phyloP scores from a whole-genome alignment of 2,797 vertebrate genomes.

The Rallus crepitans region DNA sequence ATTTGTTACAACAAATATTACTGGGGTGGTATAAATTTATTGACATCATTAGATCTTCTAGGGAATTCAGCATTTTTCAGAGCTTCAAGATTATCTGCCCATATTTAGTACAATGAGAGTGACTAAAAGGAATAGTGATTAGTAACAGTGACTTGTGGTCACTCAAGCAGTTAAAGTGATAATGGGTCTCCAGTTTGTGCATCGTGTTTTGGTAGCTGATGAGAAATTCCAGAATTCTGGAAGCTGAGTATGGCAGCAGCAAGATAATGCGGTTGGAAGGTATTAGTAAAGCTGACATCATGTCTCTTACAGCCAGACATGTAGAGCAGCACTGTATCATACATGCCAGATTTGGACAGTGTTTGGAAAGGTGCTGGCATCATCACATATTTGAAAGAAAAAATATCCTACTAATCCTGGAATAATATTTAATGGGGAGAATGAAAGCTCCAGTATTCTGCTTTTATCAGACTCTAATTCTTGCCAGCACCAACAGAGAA shows the following conservation, averaged over 20 bases:
- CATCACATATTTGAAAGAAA: not conserved
- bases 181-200: not conserved
- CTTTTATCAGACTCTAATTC: not conserved
- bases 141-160: not conserved
- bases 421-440: not conserved
- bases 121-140: not conserved
- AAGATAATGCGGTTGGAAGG: constrained; percentile 42
- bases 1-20: not conserved
- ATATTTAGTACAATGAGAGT: not conserved
- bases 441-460: not conserved
- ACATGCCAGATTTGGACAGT: not conserved
- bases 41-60: not conserved
- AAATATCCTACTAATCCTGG: not conserved
- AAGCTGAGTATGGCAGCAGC: not conserved
- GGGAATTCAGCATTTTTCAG: not conserved
- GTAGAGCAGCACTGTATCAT: not conserved
- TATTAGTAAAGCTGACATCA: constrained; percentile 56
- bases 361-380: constrained; percentile 24
- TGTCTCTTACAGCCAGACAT: constrained; percentile 20
- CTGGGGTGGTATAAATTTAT: not conserved
- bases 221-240: constrained; percentile 22
- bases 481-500: not conserved
- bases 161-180: not conserved
- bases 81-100: not conserved
- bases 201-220: not conserved